Base-by-base conservation (phyloP, 2,113 vertebrate species). In the Tetraodon nigroviridis region DNA sequence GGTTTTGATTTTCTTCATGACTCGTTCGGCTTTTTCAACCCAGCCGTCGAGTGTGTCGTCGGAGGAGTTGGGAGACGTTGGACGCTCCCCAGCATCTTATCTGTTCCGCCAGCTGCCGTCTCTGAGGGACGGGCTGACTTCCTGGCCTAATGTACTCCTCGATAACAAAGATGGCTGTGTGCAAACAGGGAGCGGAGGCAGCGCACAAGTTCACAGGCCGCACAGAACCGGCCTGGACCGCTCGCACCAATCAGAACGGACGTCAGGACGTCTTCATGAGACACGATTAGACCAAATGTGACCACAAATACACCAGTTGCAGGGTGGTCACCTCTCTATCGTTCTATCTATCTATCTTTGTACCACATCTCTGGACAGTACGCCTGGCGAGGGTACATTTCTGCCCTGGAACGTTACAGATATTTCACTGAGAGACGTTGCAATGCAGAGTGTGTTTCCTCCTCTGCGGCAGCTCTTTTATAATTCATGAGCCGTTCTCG, bases 131-230 rank as follows among this genome's bases (percentile, higher is more conserved):
- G 45, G 42, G 24, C 75, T 51, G 0, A 64, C 80, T 68, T 84
- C 75, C 78, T 77, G 71, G 61, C 49, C 74, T 62, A 58, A 59
- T 76, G 77, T 66, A 44, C 47, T 19, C 61, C 56, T 52, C 45
- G 84, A 88, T 88, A 85, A 85, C 83, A 83, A 79, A 71, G 69
- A 60, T 56, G 27, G 37, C 76, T 61, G 64, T 78, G 80, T 83
- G 20, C 37, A 8, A 55, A 56, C 32, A 55, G 55, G 2, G 53
- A 11, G 57, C 16, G 41, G 44, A 14, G 47, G 8, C 0, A 51
- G 16, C 62, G 52, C n/a, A 8, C 44, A 46, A 16, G 42, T 41
- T 52, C 6, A 18, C 47, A 20, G 51, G 24, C 20, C 11, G 51
- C 22, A 46, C 18, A 59, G 21, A 50, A 42, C 3, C 12, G 22